Base-by-base conservation (phyloP, 2,797 vertebrate genomes). In the Coreius guichenoti region DNA sequence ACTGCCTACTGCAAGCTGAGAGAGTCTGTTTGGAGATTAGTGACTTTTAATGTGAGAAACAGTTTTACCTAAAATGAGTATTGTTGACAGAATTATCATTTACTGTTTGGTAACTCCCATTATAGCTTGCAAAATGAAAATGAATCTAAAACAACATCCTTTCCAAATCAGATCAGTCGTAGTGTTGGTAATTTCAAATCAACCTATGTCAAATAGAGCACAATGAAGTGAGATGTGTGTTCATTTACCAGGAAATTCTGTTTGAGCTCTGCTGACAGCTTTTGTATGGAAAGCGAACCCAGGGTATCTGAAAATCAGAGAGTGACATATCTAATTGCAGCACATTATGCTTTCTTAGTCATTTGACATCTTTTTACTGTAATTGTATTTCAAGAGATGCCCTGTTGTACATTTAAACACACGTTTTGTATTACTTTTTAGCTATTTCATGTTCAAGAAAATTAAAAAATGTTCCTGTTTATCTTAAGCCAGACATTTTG, bases 161-260 rank as follows among this genome's bases (percentile, higher is more conserved):
- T 54, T 65, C 17, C 29, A 51, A 76, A 76, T 26, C 61, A 76
- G 72, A 80, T 33, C 54, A n/a, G 61, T 74, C 67, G 63, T 61
- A 47, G 85, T 70, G 54, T 82, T 83, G 87, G 63, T 82, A 70
- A 88, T 86, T 87, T 90, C 77, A 88, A 90, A 91, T 90, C 79
- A 81, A 87, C 76, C 29, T 0, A 49, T 77, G 45, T 83, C 89
- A 69, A 51, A 83, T 54, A 56, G 23, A 83, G 72, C 80, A 29
- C 43, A 80, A 65, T 56, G 73, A 84, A 84, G 73, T 31, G 21
- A 31, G 69, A 76, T 4, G 81, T 1, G 82, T 65, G 73, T 72
- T 84, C 89, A 87, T 87, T 82, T 89, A 36, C 56, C 63, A 26
- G 56, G 26, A 49, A 68, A 67, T 86, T 33, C 77, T 39, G 70